These are phyloP conservation scores for Acromyrmex echinatior DNA, from an alignment of 1,140 invertebrate genomes.

Conservation along the genomic window DNA sequence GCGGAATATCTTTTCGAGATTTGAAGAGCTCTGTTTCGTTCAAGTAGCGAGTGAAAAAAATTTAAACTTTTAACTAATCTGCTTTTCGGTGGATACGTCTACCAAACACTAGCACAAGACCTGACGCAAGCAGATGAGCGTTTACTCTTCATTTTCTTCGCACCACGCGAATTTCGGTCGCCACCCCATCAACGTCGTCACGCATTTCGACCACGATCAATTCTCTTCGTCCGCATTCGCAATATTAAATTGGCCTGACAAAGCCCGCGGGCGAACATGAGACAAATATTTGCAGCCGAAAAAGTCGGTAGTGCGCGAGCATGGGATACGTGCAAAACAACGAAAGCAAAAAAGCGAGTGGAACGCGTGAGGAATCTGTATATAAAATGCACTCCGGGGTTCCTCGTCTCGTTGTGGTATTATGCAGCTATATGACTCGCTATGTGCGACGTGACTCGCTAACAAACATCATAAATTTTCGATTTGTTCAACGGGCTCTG, in stretches of 20 bases:
- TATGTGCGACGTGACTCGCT: constrained; percentile 60
- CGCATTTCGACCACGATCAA: constrained; percentile 67
- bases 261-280: constrained; percentile 69
- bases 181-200: constrained; percentile 57
- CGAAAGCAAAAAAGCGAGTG: constrained; percentile 71
- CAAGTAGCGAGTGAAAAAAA: not conserved
- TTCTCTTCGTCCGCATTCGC: constrained; percentile 70
- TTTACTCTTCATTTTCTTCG: constrained; percentile 9
- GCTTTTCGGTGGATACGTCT: not conserved
- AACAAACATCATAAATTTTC: constrained; percentile 77
- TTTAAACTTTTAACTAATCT: not conserved
- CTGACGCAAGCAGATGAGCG: not conserved
- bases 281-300: constrained; percentile 75
- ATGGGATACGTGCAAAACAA: constrained; percentile 71
- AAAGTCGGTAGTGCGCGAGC: constrained; percentile 65
- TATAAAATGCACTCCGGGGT: constrained; percentile 66
- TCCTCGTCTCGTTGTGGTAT: constrained; percentile 68
- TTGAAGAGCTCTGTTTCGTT: not conserved
- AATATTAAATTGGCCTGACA: constrained; percentile 76
- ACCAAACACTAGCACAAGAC: not conserved
- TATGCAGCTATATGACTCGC: constrained; percentile 66
- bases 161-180: not conserved
- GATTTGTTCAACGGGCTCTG: constrained; percentile 73
- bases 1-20: not conserved
- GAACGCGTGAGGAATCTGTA: constrained; percentile 72